Conservation (phyloP, 2,113 vertebrate species). For the Piaya cayana region DNA sequence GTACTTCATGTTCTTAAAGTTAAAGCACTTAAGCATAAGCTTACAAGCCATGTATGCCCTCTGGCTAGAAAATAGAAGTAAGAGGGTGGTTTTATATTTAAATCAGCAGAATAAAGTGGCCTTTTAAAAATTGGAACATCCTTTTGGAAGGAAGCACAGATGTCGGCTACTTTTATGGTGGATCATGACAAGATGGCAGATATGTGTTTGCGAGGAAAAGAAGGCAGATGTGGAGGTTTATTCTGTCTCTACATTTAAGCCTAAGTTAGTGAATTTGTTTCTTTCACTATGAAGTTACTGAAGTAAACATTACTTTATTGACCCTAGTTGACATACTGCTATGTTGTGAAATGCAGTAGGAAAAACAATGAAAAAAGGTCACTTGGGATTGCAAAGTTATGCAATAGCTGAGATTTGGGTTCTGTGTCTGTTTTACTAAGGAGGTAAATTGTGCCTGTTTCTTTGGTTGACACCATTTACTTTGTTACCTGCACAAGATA, state of each 20-base stretch:
- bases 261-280: neutral
- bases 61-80: neutral
- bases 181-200: neutral
- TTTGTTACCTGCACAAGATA: neutral
- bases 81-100: neutral
- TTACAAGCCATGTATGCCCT: neutral
- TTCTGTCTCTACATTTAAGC: neutral
- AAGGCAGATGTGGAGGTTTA: neutral
- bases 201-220: neutral
- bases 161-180: neutral
- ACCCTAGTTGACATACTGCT: neutral
- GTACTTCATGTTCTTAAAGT: neutral
- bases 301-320: neutral
- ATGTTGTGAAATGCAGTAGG: neutral
- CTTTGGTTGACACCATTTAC: neutral
- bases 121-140: neutral
- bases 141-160: neutral
- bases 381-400: neutral
- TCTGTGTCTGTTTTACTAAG: neutral
- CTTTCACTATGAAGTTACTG: neutral
- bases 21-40: neutral
- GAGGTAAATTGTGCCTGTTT: neutral
- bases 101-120: neutral
- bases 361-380: neutral
- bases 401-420: neutral